phyloP scores from a whole-genome alignment of 2,797 vertebrate genomes.

The Vespertilio murinus region DNA sequence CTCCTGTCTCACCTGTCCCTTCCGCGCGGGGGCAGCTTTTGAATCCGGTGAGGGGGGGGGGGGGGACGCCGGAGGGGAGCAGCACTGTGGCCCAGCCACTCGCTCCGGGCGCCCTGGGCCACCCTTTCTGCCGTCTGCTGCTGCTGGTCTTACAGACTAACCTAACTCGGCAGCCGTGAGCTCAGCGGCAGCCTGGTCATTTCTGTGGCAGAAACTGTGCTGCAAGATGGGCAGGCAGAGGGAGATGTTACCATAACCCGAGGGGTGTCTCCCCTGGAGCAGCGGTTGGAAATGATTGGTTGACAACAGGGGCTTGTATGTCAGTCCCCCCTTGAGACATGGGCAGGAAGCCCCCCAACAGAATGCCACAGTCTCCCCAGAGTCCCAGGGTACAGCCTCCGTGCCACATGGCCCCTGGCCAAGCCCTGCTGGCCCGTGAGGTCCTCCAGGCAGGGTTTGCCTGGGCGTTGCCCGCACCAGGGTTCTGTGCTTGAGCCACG shows the following conservation, averaged over 20 bases:
- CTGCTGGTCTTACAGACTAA: not conserved
- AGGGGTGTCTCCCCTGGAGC: not conserved
- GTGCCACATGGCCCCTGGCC: not conserved
- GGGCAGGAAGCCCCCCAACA: conserved; percentile 15
- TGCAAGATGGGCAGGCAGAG: not conserved
- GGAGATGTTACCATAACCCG: not conserved
- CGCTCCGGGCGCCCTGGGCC: not conserved
- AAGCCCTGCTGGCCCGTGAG: not conserved
- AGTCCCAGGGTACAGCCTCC: not conserved
- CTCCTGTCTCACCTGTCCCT: not conserved
- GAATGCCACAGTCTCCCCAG: not conserved
- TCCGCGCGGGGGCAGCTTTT: not conserved
- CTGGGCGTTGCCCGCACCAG: not conserved
- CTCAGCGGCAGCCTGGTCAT: not conserved
- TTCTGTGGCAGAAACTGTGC: conserved; percentile 16
- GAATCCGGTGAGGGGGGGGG: too few species aligned
- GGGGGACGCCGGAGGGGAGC: too few species aligned
- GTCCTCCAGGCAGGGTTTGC: not conserved
- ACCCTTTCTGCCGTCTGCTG: not conserved
- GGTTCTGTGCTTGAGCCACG: not conserved
- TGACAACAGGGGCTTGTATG: conserved; percentile 35
- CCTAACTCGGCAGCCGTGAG: not conserved
- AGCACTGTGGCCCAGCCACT: not conserved
- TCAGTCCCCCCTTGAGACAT: conserved; percentile 36
- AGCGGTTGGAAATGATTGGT: conserved; percentile 11